Conservation (phyloP, 2,888 invertebrate genomes). For the Metalampra italica region DNA sequence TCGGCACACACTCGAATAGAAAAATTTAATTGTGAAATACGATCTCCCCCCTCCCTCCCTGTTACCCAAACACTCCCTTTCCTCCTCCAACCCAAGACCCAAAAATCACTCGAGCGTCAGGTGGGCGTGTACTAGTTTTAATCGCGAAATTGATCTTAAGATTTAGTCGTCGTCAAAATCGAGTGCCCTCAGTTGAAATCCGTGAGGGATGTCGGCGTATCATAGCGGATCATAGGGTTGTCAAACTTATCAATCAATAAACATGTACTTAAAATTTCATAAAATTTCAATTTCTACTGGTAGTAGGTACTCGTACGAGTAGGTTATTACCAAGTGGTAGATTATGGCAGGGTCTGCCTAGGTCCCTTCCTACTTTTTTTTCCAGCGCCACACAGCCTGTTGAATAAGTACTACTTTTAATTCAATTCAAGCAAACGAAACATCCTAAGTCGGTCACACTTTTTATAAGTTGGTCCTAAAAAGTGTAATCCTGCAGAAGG, state of each 20-base stretch:
- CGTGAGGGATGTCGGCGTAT: neutral
- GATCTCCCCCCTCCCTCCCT: conserved; percentile 27
- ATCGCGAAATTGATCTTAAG: conserved; percentile 17
- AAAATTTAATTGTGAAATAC: conserved; percentile 76
- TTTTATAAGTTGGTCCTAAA: too few relatives aligned
- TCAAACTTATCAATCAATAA: neutral
- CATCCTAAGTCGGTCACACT: too few relatives aligned
- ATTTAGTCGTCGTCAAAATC: conserved; percentile 20
- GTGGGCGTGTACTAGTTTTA: conserved; percentile 23
- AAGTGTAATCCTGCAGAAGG: too few relatives aligned
- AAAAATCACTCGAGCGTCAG: conserved; percentile 19
- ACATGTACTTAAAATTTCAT: too few relatives aligned
- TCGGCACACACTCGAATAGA: conserved; percentile 64
- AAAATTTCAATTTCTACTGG: too few relatives aligned
- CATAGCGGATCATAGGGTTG: neutral
- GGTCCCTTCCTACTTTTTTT: too few relatives aligned
- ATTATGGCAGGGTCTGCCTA: too few relatives aligned
- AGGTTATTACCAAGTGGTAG: too few relatives aligned
- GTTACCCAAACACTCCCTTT: conserved; percentile 17
- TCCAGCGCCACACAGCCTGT: too few relatives aligned
- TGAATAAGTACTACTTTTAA: too few relatives aligned
- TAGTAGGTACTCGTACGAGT: too few relatives aligned
- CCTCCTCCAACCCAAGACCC: conserved; percentile 14
- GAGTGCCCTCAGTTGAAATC: conserved; percentile 12
- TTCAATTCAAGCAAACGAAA: too few relatives aligned